phyloP scores from a whole-genome alignment of 2,888 invertebrate genomes.

The Drosophila seclusa region DNA sequence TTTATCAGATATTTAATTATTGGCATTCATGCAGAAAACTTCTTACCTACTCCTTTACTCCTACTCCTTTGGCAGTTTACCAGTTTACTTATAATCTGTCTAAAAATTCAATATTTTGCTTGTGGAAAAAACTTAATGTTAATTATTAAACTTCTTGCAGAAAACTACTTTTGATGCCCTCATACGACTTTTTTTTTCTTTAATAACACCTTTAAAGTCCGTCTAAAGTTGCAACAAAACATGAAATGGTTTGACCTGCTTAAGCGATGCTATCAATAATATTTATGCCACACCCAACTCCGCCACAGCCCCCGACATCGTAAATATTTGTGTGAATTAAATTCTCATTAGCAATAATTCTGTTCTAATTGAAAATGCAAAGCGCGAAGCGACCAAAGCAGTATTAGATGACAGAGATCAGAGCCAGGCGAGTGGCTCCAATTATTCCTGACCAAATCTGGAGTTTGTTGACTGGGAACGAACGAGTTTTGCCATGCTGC shows the following conservation, averaged over 20 bases:
- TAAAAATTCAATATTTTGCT: background rate
- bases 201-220: background rate
- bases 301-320: background rate
- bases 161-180: background rate
- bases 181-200: background rate
- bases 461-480: conserved; percentile 44
- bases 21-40: no score
- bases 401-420: conserved; percentile 36
- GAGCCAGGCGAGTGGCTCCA: background rate
- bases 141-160: background rate
- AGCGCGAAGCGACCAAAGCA: background rate
- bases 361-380: conserved; percentile 68
- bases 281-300: conserved; percentile 14
- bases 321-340: conserved; percentile 67
- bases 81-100: no score
- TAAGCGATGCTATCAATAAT: background rate
- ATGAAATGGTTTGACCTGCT: background rate
- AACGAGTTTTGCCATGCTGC: conserved; percentile 36
- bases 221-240: background rate
- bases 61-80: no score
- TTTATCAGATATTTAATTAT: no score
- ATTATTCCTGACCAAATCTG: conserved; percentile 6
- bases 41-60: no score
- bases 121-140: background rate
- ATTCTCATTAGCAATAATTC: conserved; percentile 73